Base-by-base conservation (phyloP, 1,140 invertebrate species). In the Dolichoris vasculosae region DNA sequence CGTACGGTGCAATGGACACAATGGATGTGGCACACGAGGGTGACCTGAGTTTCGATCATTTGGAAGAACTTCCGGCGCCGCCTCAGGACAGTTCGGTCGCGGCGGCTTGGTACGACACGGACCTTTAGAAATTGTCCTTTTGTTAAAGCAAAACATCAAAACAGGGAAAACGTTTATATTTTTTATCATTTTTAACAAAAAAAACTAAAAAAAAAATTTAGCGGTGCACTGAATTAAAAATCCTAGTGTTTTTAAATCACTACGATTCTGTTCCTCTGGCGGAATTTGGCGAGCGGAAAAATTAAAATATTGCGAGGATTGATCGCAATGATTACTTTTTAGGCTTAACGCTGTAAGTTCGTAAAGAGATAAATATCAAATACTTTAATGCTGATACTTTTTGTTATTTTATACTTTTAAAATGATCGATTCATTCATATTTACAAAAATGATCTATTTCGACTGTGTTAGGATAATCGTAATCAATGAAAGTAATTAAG, bases 31-130 rank as follows among this genome's bases (percentile, higher is more conserved):
- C 95, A 86, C 96, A 95, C 85, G 96, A 96, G 81, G 95, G 95
- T 83, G 96, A 97, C 91, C 93, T 97, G 85, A 97, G 96, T 90
- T 97, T 98, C 91, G 96, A 97, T 90, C 96, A 95, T 89, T 94
- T 98, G 87, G 96, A 97, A 90, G 96, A 96, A 89, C 95, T 97
- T 91, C 96, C 97, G 78, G 96, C 97, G 88, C 97, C 97, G 69
- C 97, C 97, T 77, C 96, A 96, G 89, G 97, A 98, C 91, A 97
- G 98, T 93, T 97, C 96, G 91, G 97, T 98, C 90, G 96, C 97
- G 81, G 97, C 97, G 87, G 97, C 97, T 89, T 98, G 98, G 98
- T 98, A 98, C 94, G 98, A 99, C 93, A 99, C 98, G 87, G 98
- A 99, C 93, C 96, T 99, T 89, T 99, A 94, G 89, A 78, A 51